Percentiles rank a stretch among this genome's conserved stretches.
These are phyloP conservation scores for Sparus aurata DNA, from an alignment of 2,797 vertebrate genomes.

Conservation along the genomic window DNA sequence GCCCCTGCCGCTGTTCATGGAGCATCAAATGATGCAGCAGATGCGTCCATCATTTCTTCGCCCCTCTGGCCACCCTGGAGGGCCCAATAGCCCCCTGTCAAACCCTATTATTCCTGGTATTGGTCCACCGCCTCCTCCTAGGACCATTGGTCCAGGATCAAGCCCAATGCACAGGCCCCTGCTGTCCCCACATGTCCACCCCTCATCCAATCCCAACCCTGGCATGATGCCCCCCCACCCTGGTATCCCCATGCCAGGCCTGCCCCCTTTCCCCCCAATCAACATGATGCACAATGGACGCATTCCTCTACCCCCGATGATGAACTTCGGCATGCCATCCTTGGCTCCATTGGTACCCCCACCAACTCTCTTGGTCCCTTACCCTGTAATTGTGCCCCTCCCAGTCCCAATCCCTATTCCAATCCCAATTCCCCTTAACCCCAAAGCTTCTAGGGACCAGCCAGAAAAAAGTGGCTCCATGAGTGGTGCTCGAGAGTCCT, in stretches of 20 bases:
- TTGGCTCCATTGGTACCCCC: slow-evolving; percentile 97
- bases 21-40: slow-evolving; percentile 99
- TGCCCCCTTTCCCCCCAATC: slow-evolving; percentile 91
- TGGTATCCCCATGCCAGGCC: slow-evolving; percentile 89
- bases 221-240: slow-evolving; percentile 93
- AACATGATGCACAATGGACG: slow-evolving; percentile 97
- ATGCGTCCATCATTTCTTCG: slow-evolving; percentile 95
- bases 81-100: slow-evolving; percentile 94
- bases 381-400: slow-evolving; percentile 97
- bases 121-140: slow-evolving; percentile 90
- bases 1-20: slow-evolving; percentile 98
- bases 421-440: slow-evolving; percentile 93
- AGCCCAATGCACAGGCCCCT: slow-evolving; percentile 97
- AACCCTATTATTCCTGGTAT: slow-evolving; percentile 97
- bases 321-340: slow-evolving; percentile 99
- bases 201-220: slow-evolving; percentile 90
- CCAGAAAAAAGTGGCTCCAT: slow-evolving; percentile 90
- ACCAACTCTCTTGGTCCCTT: slow-evolving; percentile 97
- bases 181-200: slow-evolving; percentile 93
- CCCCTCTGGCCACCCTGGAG: slow-evolving; percentile 90
- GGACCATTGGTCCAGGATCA: slow-evolving; percentile 89
- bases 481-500: slow-evolving; percentile 86
- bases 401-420: slow-evolving; percentile 98
- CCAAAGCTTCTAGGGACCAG: slow-evolving; percentile 91
- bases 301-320: slow-evolving; percentile 94